Evolutionary conservation across 1,140 invertebrate genomes (phyloP).

Genomic region (Calliphora vicina): DNA sequence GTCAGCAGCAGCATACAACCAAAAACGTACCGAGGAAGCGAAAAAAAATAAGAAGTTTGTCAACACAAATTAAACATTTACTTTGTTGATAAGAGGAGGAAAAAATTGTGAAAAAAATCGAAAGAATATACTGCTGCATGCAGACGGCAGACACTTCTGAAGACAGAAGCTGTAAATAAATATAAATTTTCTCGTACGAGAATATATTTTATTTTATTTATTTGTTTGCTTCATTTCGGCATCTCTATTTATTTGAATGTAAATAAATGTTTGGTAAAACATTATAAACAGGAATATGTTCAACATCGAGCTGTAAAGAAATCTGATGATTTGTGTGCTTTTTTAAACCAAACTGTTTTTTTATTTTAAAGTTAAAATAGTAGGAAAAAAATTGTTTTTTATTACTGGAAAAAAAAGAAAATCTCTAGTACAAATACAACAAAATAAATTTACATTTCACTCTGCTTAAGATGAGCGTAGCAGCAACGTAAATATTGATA

Average conservation of each 20-base stretch:
- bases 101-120: neutral
- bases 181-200: neutral
- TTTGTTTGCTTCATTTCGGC: neutral
- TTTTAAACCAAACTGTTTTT: too few species aligned
- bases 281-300: too few species aligned
- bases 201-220: neutral
- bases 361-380: too few species aligned
- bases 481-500: too few species aligned
- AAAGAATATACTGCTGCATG: neutral
- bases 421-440: too few species aligned
- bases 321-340: too few species aligned
- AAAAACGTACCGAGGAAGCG: neutral
- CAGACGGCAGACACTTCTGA: neutral
- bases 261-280: too few species aligned
- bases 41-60: slow-evolving; percentile 8
- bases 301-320: too few species aligned
- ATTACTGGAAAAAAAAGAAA: too few species aligned
- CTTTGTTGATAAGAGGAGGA: neutral
- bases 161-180: neutral
- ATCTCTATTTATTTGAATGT: neutral
- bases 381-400: too few species aligned
- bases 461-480: too few species aligned
- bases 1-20: neutral
- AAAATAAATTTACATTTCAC: too few species aligned
- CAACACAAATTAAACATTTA: slow-evolving; percentile 17